These are phyloP conservation scores for Solea senegalensis DNA, from an alignment of 2,113 vertebrate genomes.

Conservation along the genomic window DNA sequence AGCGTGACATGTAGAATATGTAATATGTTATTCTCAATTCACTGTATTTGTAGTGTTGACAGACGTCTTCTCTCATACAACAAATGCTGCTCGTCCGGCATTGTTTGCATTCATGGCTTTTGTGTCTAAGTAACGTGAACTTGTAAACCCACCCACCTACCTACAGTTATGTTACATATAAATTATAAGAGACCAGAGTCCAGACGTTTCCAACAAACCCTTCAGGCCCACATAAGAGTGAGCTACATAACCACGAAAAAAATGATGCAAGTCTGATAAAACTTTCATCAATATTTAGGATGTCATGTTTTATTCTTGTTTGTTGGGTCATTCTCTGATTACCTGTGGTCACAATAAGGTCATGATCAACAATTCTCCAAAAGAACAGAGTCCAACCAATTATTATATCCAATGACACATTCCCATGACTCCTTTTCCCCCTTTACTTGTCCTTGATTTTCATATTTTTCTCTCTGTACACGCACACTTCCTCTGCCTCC, in stretches of 20 bases:
- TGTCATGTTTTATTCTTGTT: no score
- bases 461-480: slow-evolving; percentile 15
- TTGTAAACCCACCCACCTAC: no score
- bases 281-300: no score
- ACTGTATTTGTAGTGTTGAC: slow-evolving; percentile 3
- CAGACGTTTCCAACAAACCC: no score
- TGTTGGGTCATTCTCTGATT: no score
- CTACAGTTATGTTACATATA: background rate
- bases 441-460: slow-evolving; percentile 41
- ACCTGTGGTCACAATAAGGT: background rate
- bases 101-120: background rate
- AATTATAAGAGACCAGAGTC: background rate
- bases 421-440: slow-evolving; percentile 47
- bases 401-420: slow-evolving; percentile 27
- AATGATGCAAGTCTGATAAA: no score
- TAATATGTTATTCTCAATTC: slow-evolving; percentile 30
- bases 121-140: no score
- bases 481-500: slow-evolving; percentile 17
- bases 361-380: slow-evolving; percentile 16
- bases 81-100: background rate
- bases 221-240: no score
- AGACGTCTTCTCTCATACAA: background rate
- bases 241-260: no score
- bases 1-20: slow-evolving; percentile 19
- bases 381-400: background rate